Percentiles rank a stretch among this genome's conserved stretches.
These are phyloP conservation scores for Sturnus vulgaris DNA, from an alignment of 2,113 vertebrate species.

Conservation along the genomic window DNA sequence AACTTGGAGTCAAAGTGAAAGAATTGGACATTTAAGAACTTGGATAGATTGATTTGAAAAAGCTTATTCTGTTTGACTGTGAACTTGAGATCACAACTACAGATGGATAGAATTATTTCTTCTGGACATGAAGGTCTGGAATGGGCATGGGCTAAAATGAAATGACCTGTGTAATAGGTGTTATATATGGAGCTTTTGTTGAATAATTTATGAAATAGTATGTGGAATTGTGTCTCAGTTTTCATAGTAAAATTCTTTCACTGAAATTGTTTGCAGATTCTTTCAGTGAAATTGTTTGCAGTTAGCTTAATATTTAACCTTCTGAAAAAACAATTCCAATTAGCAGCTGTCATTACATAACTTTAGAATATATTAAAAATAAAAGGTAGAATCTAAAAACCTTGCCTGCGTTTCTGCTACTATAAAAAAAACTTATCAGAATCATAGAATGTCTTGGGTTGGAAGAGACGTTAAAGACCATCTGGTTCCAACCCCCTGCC, in stretches of 20 bases:
- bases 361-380: background rate
- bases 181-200: background rate
- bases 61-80: accelerated
- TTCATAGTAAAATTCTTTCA: background rate
- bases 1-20: background rate
- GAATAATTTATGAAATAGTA: background rate
- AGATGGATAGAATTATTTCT: background rate
- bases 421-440: background rate
- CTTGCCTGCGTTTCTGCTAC: background rate
- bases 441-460: background rate
- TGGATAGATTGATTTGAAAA: background rate
- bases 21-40: background rate
- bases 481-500: background rate
- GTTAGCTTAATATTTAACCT: background rate
- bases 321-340: background rate
- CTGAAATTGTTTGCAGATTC: background rate
- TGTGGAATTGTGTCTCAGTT: background rate
- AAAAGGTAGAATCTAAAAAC: background rate
- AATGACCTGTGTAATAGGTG: background rate
- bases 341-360: background rate
- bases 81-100: background rate
- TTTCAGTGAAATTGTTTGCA: background rate
- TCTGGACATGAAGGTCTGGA: background rate
- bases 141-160: background rate
- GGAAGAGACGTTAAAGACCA: background rate